Percentiles rank a stretch among this genome's conserved stretches.
phyloP scores from a whole-genome alignment of 2,888 invertebrate genomes.

The Fabriciana adippe region DNA sequence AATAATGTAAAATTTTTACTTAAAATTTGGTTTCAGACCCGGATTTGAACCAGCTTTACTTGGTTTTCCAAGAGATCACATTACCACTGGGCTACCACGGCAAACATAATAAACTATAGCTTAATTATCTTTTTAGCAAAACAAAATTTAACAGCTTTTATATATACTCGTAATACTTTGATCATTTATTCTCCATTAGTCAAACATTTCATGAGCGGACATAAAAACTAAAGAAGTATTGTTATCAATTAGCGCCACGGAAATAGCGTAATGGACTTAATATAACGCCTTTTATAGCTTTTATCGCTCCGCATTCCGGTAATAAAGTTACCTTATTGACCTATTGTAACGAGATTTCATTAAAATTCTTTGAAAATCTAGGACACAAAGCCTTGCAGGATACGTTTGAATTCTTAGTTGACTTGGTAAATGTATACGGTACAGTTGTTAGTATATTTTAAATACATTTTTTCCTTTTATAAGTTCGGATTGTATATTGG shows the following conservation, averaged over 20 bases:
- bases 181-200: constrained; percentile 13
- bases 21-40: no score
- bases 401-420: neutral
- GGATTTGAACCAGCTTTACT: no score
- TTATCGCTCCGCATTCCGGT: constrained; percentile 17
- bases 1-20: no score
- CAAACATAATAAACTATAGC: neutral
- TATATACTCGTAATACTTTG: no score
- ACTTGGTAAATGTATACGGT: neutral
- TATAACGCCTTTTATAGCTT: constrained; percentile 20
- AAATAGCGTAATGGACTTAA: constrained; percentile 23
- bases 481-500: no score
- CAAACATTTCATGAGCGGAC: constrained; percentile 19
- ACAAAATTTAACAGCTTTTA: no score
- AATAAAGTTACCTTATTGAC: constrained; percentile 14
- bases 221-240: constrained; percentile 25
- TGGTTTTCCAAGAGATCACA: neutral
- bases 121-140: no score
- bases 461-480: no score
- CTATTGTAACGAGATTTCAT: constrained; percentile 16
- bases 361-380: constrained; percentile 12
- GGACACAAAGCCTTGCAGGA: constrained; percentile 8
- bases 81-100: neutral
- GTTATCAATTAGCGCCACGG: constrained; percentile 32
- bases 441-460: no score